Evolutionary conservation across 2,797 vertebrate genomes (phyloP), one percentile per base, ranked within the genome.

Genomic region (Pangasius sanitwongsei): DNA sequence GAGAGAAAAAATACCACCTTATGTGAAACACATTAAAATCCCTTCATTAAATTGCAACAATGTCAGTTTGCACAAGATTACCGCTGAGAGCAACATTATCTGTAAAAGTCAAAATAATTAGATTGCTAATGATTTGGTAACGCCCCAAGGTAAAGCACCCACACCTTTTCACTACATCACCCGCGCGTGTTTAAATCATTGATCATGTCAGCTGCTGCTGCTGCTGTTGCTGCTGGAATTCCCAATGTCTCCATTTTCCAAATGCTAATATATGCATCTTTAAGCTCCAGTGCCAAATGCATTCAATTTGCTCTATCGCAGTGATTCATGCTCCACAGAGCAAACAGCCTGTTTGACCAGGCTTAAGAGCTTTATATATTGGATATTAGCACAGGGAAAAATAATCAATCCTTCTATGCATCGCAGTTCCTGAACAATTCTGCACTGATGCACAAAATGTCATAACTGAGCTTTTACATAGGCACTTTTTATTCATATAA

Each of bases 321-420:
- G 28, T 63, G 77, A 74, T 74, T 89, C 85, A 74, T n/a, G 63
- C 63, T 44, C 16, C 37, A 48, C 72, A 86, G 44, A 86, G 67
- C 44, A 63, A 86, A 65, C 85, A 83, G 70, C 48, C n/a, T 65
- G n/a, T 86, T 82, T 89, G 84, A 89, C 70, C 77, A 86, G 85
- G 61, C 67, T 44, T 70, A 67, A 16, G 31, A 41, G 50, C 50
- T 85, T 83, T n/a, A 53, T 87, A 53, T 57, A 28, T 50, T 80
- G 4, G 12, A 87, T 50, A 87, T 80, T 78, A 53, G 50, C 48
- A 55, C 48, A 70, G 65, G 31, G 48, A 55, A 85, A 83, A 55
- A 70, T 85, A 53, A 85, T 34, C 65, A 85, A 85, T 69, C 83
- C 44, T 85, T 67, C 16, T 0, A 50, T 12, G 61, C 82, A 31